Conservation (phyloP, 1,140 invertebrate species). For the Eueides isabella region DNA sequence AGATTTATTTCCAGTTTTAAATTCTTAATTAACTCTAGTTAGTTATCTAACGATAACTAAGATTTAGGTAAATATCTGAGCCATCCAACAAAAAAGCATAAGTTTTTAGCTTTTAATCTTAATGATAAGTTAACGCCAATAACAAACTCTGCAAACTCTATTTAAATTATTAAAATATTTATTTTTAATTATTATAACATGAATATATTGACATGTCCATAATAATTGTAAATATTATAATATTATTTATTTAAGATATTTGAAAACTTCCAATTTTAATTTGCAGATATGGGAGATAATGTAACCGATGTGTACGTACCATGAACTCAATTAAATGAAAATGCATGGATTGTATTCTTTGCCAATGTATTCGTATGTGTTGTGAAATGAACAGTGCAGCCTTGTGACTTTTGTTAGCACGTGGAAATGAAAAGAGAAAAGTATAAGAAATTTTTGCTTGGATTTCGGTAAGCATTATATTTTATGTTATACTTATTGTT, state of each 20-base stretch:
- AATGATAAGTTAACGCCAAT: no score
- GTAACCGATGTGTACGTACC: slow-evolving; percentile 22
- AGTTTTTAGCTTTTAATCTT: no score
- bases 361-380: slow-evolving; percentile 34
- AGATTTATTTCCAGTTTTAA: slow-evolving; percentile 15
- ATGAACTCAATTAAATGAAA: slow-evolving; percentile 33
- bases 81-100: no score
- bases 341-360: slow-evolving; percentile 48
- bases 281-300: slow-evolving; percentile 28
- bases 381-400: slow-evolving; percentile 66
- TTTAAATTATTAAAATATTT: no score
- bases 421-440: slow-evolving; percentile 80
- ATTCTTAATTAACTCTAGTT: no score
- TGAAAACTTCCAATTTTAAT: not conserved
- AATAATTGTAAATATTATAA: no score
- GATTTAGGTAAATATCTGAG: no score
- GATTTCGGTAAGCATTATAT: slow-evolving; percentile 58
- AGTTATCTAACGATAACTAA: no score
- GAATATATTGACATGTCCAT: no score
- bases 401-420: slow-evolving; percentile 47
- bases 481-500: not conserved
- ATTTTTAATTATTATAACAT: no score
- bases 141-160: no score
- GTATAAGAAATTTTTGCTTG: slow-evolving; percentile 59
- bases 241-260: no score